Evolutionary conservation across 2,888 invertebrate genomes (phyloP), one percentile per base, ranked within the genome.

Genomic region (Spatulosminthurus flaviceps): DNA sequence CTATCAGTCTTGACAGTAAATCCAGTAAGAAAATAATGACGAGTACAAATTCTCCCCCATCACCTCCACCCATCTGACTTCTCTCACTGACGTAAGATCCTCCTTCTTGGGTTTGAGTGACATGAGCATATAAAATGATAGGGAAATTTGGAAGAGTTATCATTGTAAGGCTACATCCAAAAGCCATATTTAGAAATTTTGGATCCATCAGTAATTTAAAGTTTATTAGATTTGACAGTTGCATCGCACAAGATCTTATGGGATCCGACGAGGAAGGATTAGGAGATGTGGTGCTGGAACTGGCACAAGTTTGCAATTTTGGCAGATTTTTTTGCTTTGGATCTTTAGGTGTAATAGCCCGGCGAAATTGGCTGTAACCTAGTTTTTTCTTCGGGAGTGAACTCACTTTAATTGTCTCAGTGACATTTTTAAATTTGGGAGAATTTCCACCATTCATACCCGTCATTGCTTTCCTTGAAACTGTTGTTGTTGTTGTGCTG

Each of bases 61-160:
- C 43, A 51, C n/a, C n/a, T 51, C 51, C 51, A n/a, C 2, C 1
- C 1, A 51, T 51, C 5, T 51, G 16, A 43, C 26, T 51, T 29
- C 22, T 22, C 28, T 7, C 21, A 5, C 72, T 24, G 22, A 13
- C 29, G 19, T 29, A 16, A 5, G 9, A 5, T 9, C 72, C 21
- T 21, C 72, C 21, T 21, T 42, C 22, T 19, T 22, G 26, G 26
- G 26, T 26, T 16, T 74, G 74, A 26, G 13, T 41, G 0, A 83
- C 69, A 67, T 83, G 80, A 22, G 79, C 78, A 43, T 81, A 82
- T 11, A 83, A 72, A 76, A 83, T 75, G 28, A 83, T 11, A 1
- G 84, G 83, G 66, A 82, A 82, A 67, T 77, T 83, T 5, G 81
- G 83, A 26, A 83, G 64, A n/a, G 77, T 72, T 19, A 84, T 72